Evolutionary conservation across 30 jellyfish, hydroid and myxozoan species (phyloP), one percentile per base, ranked within the genome.

Genomic region (Aurelia sp.): DNA sequence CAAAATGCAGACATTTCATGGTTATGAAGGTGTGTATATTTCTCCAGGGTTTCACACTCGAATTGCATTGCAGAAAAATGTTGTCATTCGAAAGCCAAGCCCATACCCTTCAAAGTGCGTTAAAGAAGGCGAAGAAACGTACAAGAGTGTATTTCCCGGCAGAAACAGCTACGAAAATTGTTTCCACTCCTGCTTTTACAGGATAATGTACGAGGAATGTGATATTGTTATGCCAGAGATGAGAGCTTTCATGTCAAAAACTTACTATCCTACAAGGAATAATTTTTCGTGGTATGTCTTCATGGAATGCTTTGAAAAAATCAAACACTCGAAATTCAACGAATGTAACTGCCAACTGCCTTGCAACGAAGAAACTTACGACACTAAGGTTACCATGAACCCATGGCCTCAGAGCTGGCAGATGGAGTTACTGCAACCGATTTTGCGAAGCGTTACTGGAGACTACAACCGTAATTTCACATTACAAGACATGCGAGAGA

Each of bases 401-500:
- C 89, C 79, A 9, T 78, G 89, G 89, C 89, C 89, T 3, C 64
- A 41, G 62, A 63, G 19, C 12, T 62, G 79, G 80, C 89, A 78
- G 35, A 41, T 47, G 12, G 16, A 51, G 48, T 16, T 30, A 10
- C 63, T 62, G 6, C 20, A 78, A 20, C 73, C 35, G 10, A 4
- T 78, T 68, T 55, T 78, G 59, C 37, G 22, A 27, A 58, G 58
- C 17, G 51, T 53, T 13, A 41, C 33, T 19, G 85, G 85, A n/a
- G 30, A 48, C 85, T 7, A 23, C 17, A 74, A 31, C 57, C 73
- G 71, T 11, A 44, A 6, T 63, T 55, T 63, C 27, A 8, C 79
- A 9, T 1, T 78, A 22, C 71, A 62, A 5, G 80, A 78, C 37
- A 4, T 78, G 13, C 57, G 79, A 15, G 74, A 78, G 41, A 41